Evolutionary conservation across 2,888 invertebrate genomes (phyloP), one percentile per base, ranked within the genome.

Genomic region (Pantelozetes paolii): DNA sequence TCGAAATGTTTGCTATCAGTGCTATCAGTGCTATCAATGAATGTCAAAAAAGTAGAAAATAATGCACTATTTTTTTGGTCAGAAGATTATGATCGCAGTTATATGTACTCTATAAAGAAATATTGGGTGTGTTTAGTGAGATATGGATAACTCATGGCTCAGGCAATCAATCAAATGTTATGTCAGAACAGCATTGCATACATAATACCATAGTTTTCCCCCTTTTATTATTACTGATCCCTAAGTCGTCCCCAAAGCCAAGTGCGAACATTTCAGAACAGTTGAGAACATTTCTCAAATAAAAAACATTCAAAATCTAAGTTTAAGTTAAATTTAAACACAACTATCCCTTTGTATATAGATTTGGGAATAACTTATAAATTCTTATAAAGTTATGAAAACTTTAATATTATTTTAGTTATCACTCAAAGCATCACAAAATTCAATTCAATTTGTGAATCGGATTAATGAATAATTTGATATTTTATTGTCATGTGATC

Each of bases 41-140:
- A 62, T 62, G 62, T 32, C 30, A 62, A 30, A 30, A n/a, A 62
- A 30, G 13, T 48, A 3, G 3, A 3, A 28, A 62, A 62, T 30
- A 62, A 62, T 62, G 32, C 32, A 62, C 32, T 62, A 62, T 62
- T 71, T 71, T 42, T 71, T 71, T 48, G 48, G 42, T 71, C 32
- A 30, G 26, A 62, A 62, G 62, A 62, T 62, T 62, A 62, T 62
- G 30, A 62, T 62, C 62, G 32, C 30, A 57, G 57, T 23, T n/a
- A n/a, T n/a, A n/a, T 23, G 26, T 57, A 57, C 57, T 30, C 28
- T 18, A 62, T 62, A 62, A 54, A 54, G 71, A 48, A 71, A 54
- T 54, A 50, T 54, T 50, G 71, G 71, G 71, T 71, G 71, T 71
- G 71, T 71, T 71, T 71, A 71, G 71, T 71, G 71, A 71, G 71